Evolutionary conservation across 2,888 invertebrate genomes (phyloP), one percentile per base, ranked within the genome.

Genomic region (Nomada ferruginata): DNA sequence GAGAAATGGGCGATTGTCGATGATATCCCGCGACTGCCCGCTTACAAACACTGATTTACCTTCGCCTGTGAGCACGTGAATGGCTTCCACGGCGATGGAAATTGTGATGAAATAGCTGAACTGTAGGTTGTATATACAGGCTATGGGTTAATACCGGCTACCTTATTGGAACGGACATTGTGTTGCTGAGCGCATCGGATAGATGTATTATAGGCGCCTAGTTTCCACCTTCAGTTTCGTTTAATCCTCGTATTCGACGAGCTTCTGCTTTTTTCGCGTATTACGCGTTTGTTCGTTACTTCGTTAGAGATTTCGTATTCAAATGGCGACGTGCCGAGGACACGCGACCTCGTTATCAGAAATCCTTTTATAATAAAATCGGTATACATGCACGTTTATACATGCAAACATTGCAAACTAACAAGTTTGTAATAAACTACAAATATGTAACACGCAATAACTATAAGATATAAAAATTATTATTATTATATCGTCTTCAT

Each of bases 151-250:
- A 64, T 68, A 78, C 20, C 13, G 63, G 18, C n/a, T 23, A 50
- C 29, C 44, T 78, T 78, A 78, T 78, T 70, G 68, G 10, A 69
- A 64, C 79, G 59, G 69, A 63, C 78, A 69, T 79, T 63, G 78
- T 69, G 64, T n/a, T 44, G 13, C 15, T 15, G 11, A 44, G 42
- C 4, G 47, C 3, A 26, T 13, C 13, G 23, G 23, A 15, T 52
- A 9, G 26, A 2, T 9, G 13, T 26, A 15, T 23, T 57, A 26
- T 18, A 47, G 57, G 15, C 69, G n/a, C n/a, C 57, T 47, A 29
- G 42, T 13, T 77, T 59, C 52, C 18, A 15, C 5, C 15, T 26
- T 23, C 18, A 50, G 50, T 59, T 47, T 66, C 23, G n/a, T 57
- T 23, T 7, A 3, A 50, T 42, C 36, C 7, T 42, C 29, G 15